Evolutionary conservation across 2,888 invertebrate species (phyloP).

Genomic region (Idaea aversata): DNA sequence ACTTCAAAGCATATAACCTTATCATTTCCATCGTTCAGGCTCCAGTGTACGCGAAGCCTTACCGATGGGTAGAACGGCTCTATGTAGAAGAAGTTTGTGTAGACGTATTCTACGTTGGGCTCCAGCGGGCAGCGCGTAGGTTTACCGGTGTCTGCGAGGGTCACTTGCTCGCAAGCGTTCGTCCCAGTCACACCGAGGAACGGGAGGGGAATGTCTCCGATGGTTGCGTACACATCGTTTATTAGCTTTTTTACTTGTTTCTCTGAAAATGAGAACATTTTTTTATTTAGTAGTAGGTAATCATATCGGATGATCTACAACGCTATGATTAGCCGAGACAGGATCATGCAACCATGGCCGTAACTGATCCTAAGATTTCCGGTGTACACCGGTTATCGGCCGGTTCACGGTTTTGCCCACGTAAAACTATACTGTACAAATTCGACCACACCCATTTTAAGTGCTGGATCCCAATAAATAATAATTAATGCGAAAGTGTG

Average conservation of each 20-base stretch:
- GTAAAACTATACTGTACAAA: no score
- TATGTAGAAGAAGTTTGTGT: constrained; percentile 80
- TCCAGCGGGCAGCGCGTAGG: constrained; percentile 83
- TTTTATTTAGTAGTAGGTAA: neutral
- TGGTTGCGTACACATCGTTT: constrained; percentile 74
- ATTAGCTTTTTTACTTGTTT: constrained; percentile 69
- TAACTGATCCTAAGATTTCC: no score
- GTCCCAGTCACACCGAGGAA: constrained; percentile 86
- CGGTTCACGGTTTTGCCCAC: no score
- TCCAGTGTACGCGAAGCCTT: constrained; percentile 82
- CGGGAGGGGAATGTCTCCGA: constrained; percentile 83
- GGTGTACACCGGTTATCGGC: no score
- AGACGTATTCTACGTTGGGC: constrained; percentile 82
- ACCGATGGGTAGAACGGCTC: constrained; percentile 68
- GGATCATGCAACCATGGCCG: no score
- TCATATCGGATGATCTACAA: no score
- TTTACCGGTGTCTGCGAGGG: constrained; percentile 49
- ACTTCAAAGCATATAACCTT: constrained; percentile 83
- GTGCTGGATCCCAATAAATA: no score
- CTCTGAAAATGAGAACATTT: constrained; percentile 47
- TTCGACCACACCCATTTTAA: no score
- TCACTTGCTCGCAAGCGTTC: constrained; percentile 81
- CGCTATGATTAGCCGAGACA: no score
- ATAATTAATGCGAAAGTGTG: no score
- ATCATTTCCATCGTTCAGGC: constrained; percentile 65